Percentiles rank a stretch among this genome's conserved stretches.
Conservation (phyloP, 2,797 vertebrate species). For the Sebastes minor region DNA sequence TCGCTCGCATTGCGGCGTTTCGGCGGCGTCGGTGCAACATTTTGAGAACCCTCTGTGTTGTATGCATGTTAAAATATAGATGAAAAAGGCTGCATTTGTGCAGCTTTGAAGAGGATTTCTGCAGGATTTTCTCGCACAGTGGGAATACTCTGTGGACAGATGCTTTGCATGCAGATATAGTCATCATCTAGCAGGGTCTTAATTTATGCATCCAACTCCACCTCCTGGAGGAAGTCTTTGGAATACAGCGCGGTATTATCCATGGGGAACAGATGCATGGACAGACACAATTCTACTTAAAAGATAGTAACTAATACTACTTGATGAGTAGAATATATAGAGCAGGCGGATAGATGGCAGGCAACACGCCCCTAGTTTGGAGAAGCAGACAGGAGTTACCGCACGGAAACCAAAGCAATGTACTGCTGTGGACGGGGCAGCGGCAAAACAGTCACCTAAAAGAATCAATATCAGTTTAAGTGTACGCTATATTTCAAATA, state of each 20-base stretch:
- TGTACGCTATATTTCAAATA: too few species aligned
- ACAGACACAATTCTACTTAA: background rate
- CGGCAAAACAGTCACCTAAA: too few species aligned
- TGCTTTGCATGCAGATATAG: slow-evolving; percentile 47
- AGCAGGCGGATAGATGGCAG: background rate
- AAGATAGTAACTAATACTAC: background rate
- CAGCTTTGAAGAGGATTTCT: slow-evolving; percentile 51
- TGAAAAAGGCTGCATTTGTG: slow-evolving; percentile 18
- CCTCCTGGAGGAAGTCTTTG: slow-evolving; percentile 23
- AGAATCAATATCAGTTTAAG: too few species aligned
- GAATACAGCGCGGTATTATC: background rate
- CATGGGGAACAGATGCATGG: slow-evolving; percentile 21
- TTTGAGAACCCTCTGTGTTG: slow-evolving; percentile 10
- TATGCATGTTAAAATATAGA: slow-evolving; percentile 40
- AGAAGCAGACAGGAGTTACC: too few species aligned
- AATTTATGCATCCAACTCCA: slow-evolving; percentile 51
- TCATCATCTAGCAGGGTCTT: slow-evolving; percentile 35
- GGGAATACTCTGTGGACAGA: slow-evolving; percentile 37
- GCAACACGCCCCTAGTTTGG: too few species aligned
- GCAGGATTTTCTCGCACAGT: slow-evolving; percentile 32
- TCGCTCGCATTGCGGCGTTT: background rate
- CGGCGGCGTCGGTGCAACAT: slow-evolving; percentile 18
- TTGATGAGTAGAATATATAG: background rate
- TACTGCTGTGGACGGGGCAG: too few species aligned
- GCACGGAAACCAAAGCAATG: too few species aligned